phyloP scores from a whole-genome alignment of 2,888 invertebrate genomes.

The Ormyrus rosae region DNA sequence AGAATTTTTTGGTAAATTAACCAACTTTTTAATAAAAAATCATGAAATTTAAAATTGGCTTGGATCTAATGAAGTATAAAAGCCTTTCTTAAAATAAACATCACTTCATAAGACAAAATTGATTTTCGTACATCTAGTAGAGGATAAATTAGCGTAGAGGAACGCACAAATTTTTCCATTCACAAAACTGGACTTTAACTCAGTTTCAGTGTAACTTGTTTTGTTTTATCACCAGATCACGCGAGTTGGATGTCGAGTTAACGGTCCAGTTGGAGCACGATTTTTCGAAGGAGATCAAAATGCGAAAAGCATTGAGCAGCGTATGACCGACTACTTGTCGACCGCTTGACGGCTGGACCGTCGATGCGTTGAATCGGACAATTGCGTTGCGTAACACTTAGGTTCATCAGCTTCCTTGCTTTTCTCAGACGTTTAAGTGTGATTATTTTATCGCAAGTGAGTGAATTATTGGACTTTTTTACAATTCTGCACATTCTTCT shows the following conservation, averaged over 20 bases:
- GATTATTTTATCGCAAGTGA: conserved; percentile 27
- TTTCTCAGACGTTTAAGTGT: neutral
- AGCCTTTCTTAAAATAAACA: no score
- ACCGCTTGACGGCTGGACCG: conserved; percentile 37
- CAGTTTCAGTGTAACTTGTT: no score
- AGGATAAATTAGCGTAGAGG: neutral
- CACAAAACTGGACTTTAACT: neutral
- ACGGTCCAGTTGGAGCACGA: neutral
- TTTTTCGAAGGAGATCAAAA: neutral
- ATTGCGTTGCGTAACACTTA: neutral
- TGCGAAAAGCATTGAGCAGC: neutral
- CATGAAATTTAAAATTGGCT: no score
- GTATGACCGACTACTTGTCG: conserved; percentile 11
- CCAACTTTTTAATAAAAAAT: no score
- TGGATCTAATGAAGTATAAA: no score
- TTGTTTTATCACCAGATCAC: neutral
- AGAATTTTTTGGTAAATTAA: no score
- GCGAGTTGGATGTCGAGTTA: neutral
- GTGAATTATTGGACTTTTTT: neutral
- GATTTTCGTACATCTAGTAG: no score
- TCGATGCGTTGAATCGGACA: conserved; percentile 18
- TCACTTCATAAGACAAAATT: no score
- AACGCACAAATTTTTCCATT: neutral
- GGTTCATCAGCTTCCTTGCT: no score
- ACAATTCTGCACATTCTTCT: no score